Base-by-base conservation (phyloP, 2,888 invertebrate species). In the Dryadula phaetusa region DNA sequence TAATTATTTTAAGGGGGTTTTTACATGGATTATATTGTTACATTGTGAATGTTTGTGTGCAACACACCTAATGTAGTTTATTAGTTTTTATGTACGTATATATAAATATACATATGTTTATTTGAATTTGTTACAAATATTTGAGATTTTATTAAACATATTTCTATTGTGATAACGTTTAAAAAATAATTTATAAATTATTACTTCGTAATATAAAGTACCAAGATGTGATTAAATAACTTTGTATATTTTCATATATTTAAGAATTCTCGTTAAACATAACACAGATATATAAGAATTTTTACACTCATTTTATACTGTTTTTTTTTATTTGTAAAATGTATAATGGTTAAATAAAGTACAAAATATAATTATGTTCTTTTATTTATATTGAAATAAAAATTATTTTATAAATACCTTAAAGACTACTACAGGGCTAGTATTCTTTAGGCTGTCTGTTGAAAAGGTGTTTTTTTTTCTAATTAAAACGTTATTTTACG, bases 241-340 rank as follows among this genome's bases (percentile, higher is more conserved):
- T 22, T 7, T n/a, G n/a, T n/a, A 20, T 20, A 20, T 18, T 10
- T 46, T 46, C 3, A 46, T 46, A 18, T 20, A 7, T 32, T 7
- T 32, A 28, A 7, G 4, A 32, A 32, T 12, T 10, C 4, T 18
- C 20, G 4, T n/a, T 40, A 47, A 49, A n/a, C 16, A 49, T 49
- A 3, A n/a, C 3, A 10, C 32, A 18, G 28, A 16, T 28, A 10
- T 32, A 10, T 5, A 10, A 16, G 28, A 10, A 16, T 16, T n/a
- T 52, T 52, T 52, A 52, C 52, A 32, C 16, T 32, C 18, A 28
- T 32, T 52, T 52, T 28, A 52, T 32, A 52, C 10, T 32, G 52
- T 52, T 52, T 28, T 18, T 28, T 18, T 52, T 28, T 16, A 25
- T 25, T n/a, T 49, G 25, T 49, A 6, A 16, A 49, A n/a, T 25